Evolutionary conservation across 2,113 vertebrate species (phyloP).

Genomic region (Agelaius phoeniceus): DNA sequence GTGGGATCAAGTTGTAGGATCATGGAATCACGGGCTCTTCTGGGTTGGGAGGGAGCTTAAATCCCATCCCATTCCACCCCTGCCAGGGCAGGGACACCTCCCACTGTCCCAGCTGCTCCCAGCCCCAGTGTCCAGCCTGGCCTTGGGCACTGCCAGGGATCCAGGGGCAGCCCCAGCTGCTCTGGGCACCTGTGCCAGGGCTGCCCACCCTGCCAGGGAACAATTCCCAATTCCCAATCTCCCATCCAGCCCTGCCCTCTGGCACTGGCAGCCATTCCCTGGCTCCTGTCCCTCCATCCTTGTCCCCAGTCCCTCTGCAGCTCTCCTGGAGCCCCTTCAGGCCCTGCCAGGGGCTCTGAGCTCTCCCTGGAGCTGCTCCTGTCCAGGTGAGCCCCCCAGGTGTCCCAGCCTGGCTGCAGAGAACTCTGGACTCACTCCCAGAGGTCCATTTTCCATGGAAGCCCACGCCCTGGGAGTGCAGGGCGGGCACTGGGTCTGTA

Average conservation of each 20-base stretch:
- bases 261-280: background rate
- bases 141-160: background rate
- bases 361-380: background rate
- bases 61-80: rapidly evolving
- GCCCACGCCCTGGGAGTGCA: background rate
- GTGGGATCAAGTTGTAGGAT: background rate
- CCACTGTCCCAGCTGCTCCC: background rate
- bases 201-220: background rate
- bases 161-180: background rate
- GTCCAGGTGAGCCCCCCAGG: rapidly evolving
- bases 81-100: background rate
- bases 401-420: background rate
- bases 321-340: background rate
- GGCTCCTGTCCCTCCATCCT: background rate
- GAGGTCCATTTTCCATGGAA: background rate
- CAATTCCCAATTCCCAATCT: background rate
- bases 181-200: too few relatives aligned
- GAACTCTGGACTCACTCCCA: background rate
- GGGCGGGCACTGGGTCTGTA: rapidly evolving
- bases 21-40: background rate
- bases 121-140: background rate
- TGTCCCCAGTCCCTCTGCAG: background rate
- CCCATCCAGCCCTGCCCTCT: background rate
- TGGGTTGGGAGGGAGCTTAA: rapidly evolving
- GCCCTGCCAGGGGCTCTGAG: background rate